Evolutionary conservation across 2,113 vertebrate genomes (phyloP), one percentile per base, ranked within the genome.

Genomic region (Protobothrops flavoviridis): DNA sequence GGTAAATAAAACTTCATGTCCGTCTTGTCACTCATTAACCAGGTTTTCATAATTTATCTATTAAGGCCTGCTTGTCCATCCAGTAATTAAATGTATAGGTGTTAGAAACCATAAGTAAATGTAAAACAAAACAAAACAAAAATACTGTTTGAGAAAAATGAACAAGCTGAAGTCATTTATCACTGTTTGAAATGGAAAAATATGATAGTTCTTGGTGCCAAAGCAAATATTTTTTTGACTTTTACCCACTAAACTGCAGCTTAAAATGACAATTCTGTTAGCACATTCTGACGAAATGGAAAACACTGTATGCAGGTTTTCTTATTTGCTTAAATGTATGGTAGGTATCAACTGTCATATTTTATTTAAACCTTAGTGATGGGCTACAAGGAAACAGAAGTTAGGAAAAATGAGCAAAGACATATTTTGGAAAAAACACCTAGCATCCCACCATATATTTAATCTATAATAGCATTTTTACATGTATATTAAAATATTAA

Each of bases 101-200:
- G 98, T 98, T 98, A 98, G 91, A 97, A 98, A 98, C 96, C 97
- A 97, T 98, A 98, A 98, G 98, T 97, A 98, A 98, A 98, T 98
- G 97, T 98, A 97, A 98, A 97, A 98, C 96, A 97, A 97, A 98
- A 97, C 96, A 97, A 97, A 96, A 96, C 97, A 96, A 96, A 97
- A 97, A 96, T 94, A 96, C 97, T 93, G 96, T 96, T 97, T 97
- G 96, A 96, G 96, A 97, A 96, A 94, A 98, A 97, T 98, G 97
- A 98, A 97, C 97, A 94, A 96, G 96, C 96, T 95, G 94, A 94
- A 95, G 95, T 97, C 98, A 98, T 98, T 98, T 98, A 97, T 98
- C 98, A 98, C 97, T 97, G 95, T 92, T 97, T 95, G 96, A 96
- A 97, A 96, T 97, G 96, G 96, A 98, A 97, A 97, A 97, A 93